Conservation (phyloP, 2,888 invertebrate species). For the Ennomos erosarius region DNA sequence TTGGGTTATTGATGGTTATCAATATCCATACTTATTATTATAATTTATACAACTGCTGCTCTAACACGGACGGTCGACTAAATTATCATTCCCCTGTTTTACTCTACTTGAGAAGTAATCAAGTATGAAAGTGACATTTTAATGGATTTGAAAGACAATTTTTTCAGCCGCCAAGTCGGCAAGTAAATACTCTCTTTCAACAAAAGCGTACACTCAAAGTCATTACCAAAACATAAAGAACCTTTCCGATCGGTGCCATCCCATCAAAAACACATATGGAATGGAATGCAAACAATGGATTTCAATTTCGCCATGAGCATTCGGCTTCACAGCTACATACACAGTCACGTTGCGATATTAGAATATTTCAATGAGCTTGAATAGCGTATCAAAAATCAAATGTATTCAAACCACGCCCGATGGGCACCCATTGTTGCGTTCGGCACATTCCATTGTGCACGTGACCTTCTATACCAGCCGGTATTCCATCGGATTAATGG, state of each 20-base stretch:
- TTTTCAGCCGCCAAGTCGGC: no score
- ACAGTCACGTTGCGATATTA: constrained; percentile 42
- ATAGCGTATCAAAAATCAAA: constrained; percentile 53
- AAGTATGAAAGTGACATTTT: no score
- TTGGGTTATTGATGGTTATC: no score
- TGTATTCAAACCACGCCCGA: constrained; percentile 65
- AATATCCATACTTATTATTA: no score
- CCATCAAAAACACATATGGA: constrained; percentile 17
- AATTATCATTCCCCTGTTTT: no score
- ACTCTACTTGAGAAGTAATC: no score
- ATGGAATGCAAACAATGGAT: constrained; percentile 29
- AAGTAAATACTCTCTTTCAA: no score
- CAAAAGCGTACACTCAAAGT: neutral
- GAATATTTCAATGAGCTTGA: constrained; percentile 47
- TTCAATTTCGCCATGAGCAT: constrained; percentile 29
- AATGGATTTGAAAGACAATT: no score
- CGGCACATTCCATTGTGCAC: constrained; percentile 69
- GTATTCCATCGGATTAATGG: constrained; percentile 37
- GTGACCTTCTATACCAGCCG: constrained; percentile 67
- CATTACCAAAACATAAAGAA: neutral
- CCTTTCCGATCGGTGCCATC: neutral
- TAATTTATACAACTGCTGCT: no score
- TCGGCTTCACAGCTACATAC: constrained; percentile 5
- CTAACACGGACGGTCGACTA: no score
- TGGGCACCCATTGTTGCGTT: constrained; percentile 65